Base-by-base conservation (phyloP, 2,113 vertebrate species). In the Typhlomys cinereus region DNA sequence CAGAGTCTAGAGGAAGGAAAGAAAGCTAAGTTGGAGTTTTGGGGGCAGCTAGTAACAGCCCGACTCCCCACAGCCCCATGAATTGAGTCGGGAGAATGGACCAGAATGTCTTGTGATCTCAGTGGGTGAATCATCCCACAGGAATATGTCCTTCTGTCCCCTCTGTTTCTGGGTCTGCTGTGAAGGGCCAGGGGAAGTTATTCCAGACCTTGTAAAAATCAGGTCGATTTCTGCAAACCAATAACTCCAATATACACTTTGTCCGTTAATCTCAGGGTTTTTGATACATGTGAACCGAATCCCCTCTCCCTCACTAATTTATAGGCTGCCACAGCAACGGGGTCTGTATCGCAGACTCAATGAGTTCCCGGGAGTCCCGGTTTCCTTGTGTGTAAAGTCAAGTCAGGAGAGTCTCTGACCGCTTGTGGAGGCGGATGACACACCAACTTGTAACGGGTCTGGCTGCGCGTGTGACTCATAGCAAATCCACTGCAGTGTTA, bases 221-320 rank as follows among this genome's bases (percentile, higher is more conserved):
- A 75, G 29, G 29, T 31, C 54, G 52, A 29, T 78, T 44, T 70
- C 8, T 39, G 3, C 80, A 73, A 89, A 75, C 20, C 31, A 59
- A 20, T 54, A 89, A 46, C 48, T 21, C 34, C n/a, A n/a, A n/a
- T n/a, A n/a, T n/a, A n/a, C n/a, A n/a, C n/a, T n/a, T n/a, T n/a
- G n/a, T n/a, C n/a, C n/a, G n/a, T n/a, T n/a, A n/a, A 29, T 75
- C 48, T 74, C 50, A 64, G 41, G 44, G 70, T 86, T 57, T 95
- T 73, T 52, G 57, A 13, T 25, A 6, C 21, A 12, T 25, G 57
- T 21, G 34, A 73, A 41, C 85, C 36, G 52, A 48, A 31, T 46
- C 52, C 44, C 18, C 12, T n/a, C n/a, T n/a, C n/a, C n/a, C n/a
- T n/a, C n/a, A n/a, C n/a, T n/a, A 34, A 23, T 41, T 81, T 61